These are phyloP conservation scores for Nettapus auritus DNA, from an alignment of 2,113 vertebrate genomes.

Conservation along the genomic window DNA sequence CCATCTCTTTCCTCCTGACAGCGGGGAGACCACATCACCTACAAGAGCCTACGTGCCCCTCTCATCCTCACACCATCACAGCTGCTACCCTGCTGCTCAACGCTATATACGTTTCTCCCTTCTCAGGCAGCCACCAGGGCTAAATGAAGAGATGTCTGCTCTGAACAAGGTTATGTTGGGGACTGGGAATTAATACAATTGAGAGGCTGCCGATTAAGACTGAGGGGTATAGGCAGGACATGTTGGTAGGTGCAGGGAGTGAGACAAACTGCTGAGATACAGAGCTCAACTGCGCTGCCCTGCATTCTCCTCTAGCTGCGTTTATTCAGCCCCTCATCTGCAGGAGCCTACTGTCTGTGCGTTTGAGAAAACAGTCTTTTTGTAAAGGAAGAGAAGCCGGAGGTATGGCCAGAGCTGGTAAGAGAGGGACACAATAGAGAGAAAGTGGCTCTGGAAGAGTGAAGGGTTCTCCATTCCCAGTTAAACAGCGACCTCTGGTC, in stretches of 20 bases:
- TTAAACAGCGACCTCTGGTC: slow-evolving; percentile 77
- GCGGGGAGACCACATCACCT: not conserved
- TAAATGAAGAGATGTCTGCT: slow-evolving; percentile 3
- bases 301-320: rapidly evolving
- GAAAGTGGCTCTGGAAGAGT: not conserved
- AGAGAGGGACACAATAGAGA: not conserved
- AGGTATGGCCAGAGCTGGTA: not conserved
- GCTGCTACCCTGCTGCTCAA: not conserved
- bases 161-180: not conserved
- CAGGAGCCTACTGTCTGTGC: not conserved
- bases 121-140: not conserved
- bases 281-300: not conserved
- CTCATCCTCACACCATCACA: not conserved
- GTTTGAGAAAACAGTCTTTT: not conserved
- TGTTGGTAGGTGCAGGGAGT: rapidly evolving
- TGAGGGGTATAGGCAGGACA: not conserved
- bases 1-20: not conserved
- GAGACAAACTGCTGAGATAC: not conserved
- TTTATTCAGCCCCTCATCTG: not conserved
- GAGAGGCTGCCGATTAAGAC: not conserved
- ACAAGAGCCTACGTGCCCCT: not conserved
- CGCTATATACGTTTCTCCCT: not conserved
- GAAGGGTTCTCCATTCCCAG: slow-evolving; percentile 62
- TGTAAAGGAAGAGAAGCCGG: not conserved
- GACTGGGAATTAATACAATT: not conserved